Base-by-base conservation (phyloP, 2,113 vertebrate genomes). In the Urocynchramus pylzowi region DNA sequence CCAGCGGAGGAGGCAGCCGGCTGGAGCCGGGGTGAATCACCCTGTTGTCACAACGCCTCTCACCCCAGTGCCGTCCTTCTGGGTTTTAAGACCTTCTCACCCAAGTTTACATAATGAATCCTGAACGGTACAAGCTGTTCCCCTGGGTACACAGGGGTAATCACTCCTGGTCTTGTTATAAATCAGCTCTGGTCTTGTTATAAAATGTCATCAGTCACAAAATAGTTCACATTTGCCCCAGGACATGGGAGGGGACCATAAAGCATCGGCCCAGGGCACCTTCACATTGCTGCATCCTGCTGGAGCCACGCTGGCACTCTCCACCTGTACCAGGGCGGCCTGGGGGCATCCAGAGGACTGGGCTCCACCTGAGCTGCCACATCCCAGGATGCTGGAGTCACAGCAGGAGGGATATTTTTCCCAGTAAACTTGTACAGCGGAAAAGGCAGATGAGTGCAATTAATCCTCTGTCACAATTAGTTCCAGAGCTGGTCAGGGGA, bases 31-130 rank as follows among this genome's bases (percentile, higher is more conserved):
- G 18, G 80, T 94, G 94, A 97, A 83, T 95, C 95, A 96, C 61
- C 1, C 22, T 89, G 95, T 63, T 94, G 69, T 85, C 87, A 85
- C 76, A 54, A 69, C 5, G 31, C 65, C 45, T 70, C 79, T 81
- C 13, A 28, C 89, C 5, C 49, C 30, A 3, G 68, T 4, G 28
- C 41, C 47, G 31, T 88, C 81, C 84, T 75, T 18, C 57, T 26
- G 39, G 8, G 33, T 56, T 95, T 92, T 94, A 95, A 96, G 88
- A 94, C 71, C 82, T 95, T 92, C 95, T 96, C 90, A 68, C 76
- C 60, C 90, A 75, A 67, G 95, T 94, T 96, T 93, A 93, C 92
- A 84, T 52, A 91, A 96, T 0, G 64, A 77, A 73, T 35, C 87
- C 87, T 57, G 78, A 68, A 76, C 5, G 17, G 93, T 91, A 95